phyloP scores from a whole-genome alignment of 2,797 vertebrate species.

The Benthosema pterotum region DNA sequence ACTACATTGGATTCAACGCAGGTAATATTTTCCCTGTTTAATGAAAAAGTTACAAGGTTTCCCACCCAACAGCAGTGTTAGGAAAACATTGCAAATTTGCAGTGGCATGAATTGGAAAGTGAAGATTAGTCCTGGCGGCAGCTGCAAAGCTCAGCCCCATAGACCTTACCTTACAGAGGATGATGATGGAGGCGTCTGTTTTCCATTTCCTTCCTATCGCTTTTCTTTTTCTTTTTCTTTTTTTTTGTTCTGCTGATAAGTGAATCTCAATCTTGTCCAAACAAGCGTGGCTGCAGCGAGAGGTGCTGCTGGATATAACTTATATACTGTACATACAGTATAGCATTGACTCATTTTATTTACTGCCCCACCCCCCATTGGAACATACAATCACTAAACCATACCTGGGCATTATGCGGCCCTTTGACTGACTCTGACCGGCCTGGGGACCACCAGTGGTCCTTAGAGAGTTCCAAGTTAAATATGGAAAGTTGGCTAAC shows the following conservation, averaged over 20 bases:
- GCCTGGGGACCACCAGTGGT: no score
- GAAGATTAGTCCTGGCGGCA: conserved; percentile 19
- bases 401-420: no score
- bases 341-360: conserved; percentile 54
- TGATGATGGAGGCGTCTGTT: conserved; percentile 41
- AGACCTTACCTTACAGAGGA: neutral
- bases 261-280: conserved; percentile 38
- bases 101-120: conserved; percentile 33
- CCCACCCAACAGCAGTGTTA: no score
- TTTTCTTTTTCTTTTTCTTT: conserved; percentile 17
- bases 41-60: no score
- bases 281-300: conserved; percentile 30
- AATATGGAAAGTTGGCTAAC: no score
- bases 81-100: conserved; percentile 2
- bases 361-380: conserved; percentile 37
- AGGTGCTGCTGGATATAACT: conserved; percentile 50
- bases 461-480: no score
- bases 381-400: conserved; percentile 34
- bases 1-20: no score
- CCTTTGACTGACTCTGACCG: no score
- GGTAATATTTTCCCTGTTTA: no score
- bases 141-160: conserved; percentile 8
- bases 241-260: neutral
- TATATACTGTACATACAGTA: conserved; percentile 40
- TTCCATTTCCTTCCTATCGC: conserved; percentile 1